Evolutionary conservation across 2,797 vertebrate genomes (phyloP).

Genomic region (Sebastolobus altivelis): DNA sequence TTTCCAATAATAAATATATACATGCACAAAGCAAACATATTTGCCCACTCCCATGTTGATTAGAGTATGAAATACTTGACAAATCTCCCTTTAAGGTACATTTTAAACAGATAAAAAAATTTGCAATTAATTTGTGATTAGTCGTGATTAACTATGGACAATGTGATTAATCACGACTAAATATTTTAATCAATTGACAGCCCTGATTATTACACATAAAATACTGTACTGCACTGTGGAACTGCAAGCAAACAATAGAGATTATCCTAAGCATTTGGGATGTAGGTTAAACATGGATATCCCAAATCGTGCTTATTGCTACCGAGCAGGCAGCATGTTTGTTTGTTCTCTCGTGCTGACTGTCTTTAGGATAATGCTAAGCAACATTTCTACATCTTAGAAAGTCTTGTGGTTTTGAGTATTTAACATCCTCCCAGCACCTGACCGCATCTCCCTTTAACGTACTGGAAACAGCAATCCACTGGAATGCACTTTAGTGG

Average conservation of each 20-base stretch:
- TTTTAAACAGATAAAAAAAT: no score
- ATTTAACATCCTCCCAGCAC: constrained; percentile 22
- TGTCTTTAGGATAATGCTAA: constrained; percentile 1
- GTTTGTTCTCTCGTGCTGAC: neutral
- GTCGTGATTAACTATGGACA: no score
- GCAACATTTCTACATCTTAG: constrained; percentile 16
- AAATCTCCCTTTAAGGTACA: no score
- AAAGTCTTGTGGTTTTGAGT: constrained; percentile 38
- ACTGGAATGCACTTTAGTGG: constrained; percentile 55
- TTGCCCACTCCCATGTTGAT: no score
- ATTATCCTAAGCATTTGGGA: constrained; percentile 62
- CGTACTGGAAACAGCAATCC: constrained; percentile 44
- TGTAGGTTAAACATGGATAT: constrained; percentile 63
- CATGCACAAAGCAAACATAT: no score
- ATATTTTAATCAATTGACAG: no score
- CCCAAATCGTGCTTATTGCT: constrained; percentile 22
- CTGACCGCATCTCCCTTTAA: constrained; percentile 52
- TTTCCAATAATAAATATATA: no score
- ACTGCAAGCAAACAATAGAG: constrained; percentile 59
- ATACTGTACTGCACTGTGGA: constrained; percentile 8
- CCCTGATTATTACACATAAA: constrained; percentile 6
- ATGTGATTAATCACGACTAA: no score
- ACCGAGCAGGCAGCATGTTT: neutral
- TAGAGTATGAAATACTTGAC: no score
- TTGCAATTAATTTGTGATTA: no score